Evolutionary conservation across 2,888 invertebrate genomes (phyloP).

Genomic region (Torymus aiolomorphi): DNA sequence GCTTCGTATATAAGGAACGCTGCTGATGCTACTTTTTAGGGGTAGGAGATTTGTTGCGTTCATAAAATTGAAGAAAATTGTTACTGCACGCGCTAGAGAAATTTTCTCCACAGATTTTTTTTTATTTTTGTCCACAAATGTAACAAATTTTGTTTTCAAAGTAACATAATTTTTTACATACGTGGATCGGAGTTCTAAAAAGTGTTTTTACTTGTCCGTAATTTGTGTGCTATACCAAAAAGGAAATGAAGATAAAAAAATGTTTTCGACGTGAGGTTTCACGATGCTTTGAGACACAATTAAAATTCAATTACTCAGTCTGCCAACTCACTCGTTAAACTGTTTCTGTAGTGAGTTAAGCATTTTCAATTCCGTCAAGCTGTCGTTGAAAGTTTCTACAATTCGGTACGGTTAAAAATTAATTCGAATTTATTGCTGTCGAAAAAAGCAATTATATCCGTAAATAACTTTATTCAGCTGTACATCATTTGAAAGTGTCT

Average conservation of each 20-base stretch:
- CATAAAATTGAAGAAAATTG: too few relatives aligned
- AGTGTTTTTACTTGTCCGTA: too few relatives aligned
- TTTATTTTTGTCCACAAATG: too few relatives aligned
- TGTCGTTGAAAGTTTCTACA: conserved; percentile 7
- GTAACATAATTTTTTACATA: too few relatives aligned
- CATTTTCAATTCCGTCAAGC: conserved; percentile 37
- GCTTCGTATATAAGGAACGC: too few relatives aligned
- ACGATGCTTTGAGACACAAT: background rate
- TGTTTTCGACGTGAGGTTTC: background rate
- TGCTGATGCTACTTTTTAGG: too few relatives aligned
- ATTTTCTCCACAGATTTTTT: too few relatives aligned
- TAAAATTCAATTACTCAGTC: conserved; percentile 19
- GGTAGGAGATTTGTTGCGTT: too few relatives aligned
- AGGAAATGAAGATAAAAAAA: background rate
- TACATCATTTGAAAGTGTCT: conserved; percentile 9
- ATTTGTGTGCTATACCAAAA: background rate
- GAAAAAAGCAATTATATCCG: conserved; percentile 31
- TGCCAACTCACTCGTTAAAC: conserved; percentile 23
- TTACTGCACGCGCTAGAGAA: too few relatives aligned
- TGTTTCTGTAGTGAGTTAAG: conserved; percentile 19
- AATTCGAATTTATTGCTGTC: conserved; percentile 26
- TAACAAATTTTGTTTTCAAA: too few relatives aligned
- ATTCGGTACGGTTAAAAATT: conserved; percentile 30
- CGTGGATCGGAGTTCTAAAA: too few relatives aligned
- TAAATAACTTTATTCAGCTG: conserved; percentile 26